phyloP scores from a whole-genome alignment of 2,888 invertebrate genomes.

The Drosophila mayaguana region DNA sequence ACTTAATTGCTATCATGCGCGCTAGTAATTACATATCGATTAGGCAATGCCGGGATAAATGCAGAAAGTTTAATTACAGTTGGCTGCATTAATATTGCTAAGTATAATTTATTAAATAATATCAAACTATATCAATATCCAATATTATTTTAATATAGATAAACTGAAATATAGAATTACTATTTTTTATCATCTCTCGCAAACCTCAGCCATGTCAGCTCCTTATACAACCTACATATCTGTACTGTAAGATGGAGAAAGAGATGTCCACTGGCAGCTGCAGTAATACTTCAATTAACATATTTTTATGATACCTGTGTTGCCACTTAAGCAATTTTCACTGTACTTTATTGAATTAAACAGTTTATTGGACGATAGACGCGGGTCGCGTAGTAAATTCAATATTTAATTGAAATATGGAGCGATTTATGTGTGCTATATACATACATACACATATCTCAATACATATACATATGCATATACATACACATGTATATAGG shows the following conservation, averaged over 20 bases:
- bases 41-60: neutral
- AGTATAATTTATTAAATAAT: no score
- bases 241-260: no score
- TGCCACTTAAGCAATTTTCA: constrained; percentile 8
- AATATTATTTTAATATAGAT: no score
- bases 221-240: no score
- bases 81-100: no score
- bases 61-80: no score
- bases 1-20: neutral
- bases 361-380: constrained; percentile 26
- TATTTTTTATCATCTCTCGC: neutral
- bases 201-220: no score
- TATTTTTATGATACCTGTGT: neutral
- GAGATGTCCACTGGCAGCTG: neutral
- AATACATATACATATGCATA: neutral
- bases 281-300: neutral
- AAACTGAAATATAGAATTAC: no score
- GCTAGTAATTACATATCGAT: neutral
- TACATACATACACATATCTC: neutral
- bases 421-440: constrained; percentile 51
- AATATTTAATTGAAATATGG: constrained; percentile 74
- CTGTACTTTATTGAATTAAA: constrained; percentile 53
- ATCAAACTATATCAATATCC: no score
- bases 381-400: constrained; percentile 65
- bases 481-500: neutral